Base-by-base conservation (phyloP, 2,797 vertebrate species). In the Tinamus major region DNA sequence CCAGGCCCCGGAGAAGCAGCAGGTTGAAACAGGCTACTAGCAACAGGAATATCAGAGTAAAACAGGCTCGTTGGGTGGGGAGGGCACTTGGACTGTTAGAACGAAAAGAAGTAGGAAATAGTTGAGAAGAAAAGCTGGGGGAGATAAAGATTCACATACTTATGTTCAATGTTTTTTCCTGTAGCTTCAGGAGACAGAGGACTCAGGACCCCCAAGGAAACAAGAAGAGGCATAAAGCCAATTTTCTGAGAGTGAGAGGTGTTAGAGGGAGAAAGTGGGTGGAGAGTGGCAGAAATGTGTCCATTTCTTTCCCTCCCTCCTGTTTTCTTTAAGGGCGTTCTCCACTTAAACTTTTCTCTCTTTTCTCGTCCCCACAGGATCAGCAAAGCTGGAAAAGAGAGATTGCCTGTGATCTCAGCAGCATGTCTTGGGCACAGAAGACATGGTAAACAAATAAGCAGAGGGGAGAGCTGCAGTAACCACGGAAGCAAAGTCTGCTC, bases 21-120 rank as follows among this genome's bases (percentile, higher is more conserved):
- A 94, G 86, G 92, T 85, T 93, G 85, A 88, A 94, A 95, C 93
- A 96, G 51, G 93, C 79, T 48, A 39, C 35, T 24, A 69, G 65
- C 74, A 74, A 79, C 16, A 72, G 78, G 46, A 79, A 58, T 93
- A 96, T 97, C 90, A 92, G 83, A 78, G 49, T 37, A 23, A 90
- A 93, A 59, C 92, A 97, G 93, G 59, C 87, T 90, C 27, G 21
- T 82, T 92, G 83, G 67, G 83, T 69, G 65, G 70, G 49, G 42
- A 89, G 78, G 85, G 63, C 69, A 93, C 70, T 2, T 69, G 78
- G 59, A 67, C 70, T 74, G 46, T 18, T 80, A 86, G 56, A 79
- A 59, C 72, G 79, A 84, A 90, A 93, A 90, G 82, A 9, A 93
- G 72, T 39, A 55, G 90, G 37, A 51, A 91, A 48, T 62, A 58